Evolutionary conservation across 2,888 invertebrate genomes (phyloP), one percentile per base, ranked within the genome.

Genomic region (Stenoptilia bipunctidactyla): DNA sequence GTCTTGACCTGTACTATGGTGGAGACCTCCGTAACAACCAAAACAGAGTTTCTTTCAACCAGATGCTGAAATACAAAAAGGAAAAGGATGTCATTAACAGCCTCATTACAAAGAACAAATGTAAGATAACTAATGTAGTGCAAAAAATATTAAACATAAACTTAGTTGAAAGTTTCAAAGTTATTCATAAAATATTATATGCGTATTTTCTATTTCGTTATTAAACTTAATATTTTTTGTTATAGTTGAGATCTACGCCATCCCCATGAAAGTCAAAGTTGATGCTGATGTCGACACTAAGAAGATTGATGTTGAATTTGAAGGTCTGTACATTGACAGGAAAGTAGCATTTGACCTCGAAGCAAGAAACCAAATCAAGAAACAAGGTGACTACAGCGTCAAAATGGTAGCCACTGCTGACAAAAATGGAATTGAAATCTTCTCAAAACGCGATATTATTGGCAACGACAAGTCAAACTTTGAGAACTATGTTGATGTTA

Each of bases 331-430:
- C 52, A 75, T 83, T 0, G 86, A 89, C 44, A 86, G 87, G 45
- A 86, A 88, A 36, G 71, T 87, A 0, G 88, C 89, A 39, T 49
- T 91, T 0, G 85, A 88, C 13, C 76, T 90, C 1, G 87, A 88
- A 47, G 76, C 85, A 0, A 82, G 84, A 38, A 62, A 76, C 0
- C 64, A 74, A 1, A 72, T 74, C 40, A 84, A 79, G 52, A 72
- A 71, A 15, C 60, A 56, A 2, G 77, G 74, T 34, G 84, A 84
- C 51, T 83, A 83, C 53, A 69, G 63, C 42, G 44, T 75, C 1
- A 83, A 82, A 48, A 10, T 79, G 0, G 58, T 54, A 30, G 61
- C 69, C 2, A 50, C 54, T 13, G 41, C 56, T 0, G 68, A 82
- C 51, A 69, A 67, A 15, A 61, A 66, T 30, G 66, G 70, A 2